Evolutionary conservation across 2,113 vertebrate species (phyloP), one percentile per base, ranked within the genome.

Genomic region (Oryzias curvinotus): DNA sequence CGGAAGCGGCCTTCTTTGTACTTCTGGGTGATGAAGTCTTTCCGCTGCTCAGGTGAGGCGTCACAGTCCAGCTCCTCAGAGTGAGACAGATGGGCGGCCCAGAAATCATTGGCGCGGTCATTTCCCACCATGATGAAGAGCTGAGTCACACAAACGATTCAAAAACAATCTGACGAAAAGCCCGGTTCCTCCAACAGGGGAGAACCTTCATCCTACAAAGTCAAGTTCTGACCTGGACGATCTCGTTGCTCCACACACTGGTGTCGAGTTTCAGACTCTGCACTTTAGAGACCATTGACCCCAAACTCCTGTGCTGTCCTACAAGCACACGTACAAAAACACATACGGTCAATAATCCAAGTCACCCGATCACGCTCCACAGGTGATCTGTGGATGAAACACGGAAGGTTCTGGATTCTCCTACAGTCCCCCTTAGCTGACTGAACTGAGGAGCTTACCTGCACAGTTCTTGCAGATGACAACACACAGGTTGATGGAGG

Each of bases 381-480:
- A 8, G 4, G 28, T 36, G 17, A 19, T 49, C 19, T 49, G n/a
- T 18, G 12, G 3, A 12, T n/a, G 19, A 50, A 23, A 50, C 19
- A 19, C 19, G 6, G n/a, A 3, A 3, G 49, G 2, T 13, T 51
- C 19, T 19, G 19, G n/a, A 18, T 17, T n/a, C 46, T 17, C 4
- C 46, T 8, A 7, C 26, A 36, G 36, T 36, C 36, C 36, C 12
- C 30, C 7, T 36, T 36, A 36, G 30, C 30, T 36, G 30, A 36
- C 30, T 36, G 30, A 7, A 36, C 6, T 36, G 30, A 7, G 7
- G 30, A 7, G 6, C 15, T 3, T 54, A 83, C 97, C 97, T 90
- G 97, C 97, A 19, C 97, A 99, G 83, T 97, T 96, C 85, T 98
- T 98, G 91, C 97, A 99, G 93, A 99, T 98, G 79, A 99, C 94